Evolutionary conservation across 2,888 invertebrate genomes (phyloP), one percentile per base, ranked within the genome.

Genomic region (Thyatira batis): DNA sequence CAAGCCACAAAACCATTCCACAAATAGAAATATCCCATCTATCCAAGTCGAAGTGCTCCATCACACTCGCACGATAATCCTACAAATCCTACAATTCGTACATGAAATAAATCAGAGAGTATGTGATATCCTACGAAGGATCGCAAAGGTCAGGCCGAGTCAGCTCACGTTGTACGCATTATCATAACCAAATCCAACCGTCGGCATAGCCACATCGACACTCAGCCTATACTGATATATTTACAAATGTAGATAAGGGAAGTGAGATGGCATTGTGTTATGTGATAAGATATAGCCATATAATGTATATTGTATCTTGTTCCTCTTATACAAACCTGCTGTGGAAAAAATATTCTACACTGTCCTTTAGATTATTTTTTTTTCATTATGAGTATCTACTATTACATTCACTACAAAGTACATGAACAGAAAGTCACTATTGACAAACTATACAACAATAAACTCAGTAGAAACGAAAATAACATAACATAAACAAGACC

Each of bases 141-240:
- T 45, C 51, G 28, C 48, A 51, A 55, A 56, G 56, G 55, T 58
- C 52, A 54, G 39, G 49, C 53, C 17, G 39, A 57, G 57, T 59
- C 57, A 49, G 49, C 54, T 54, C 62, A 58, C 58, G 58, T 58
- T 45, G 46, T 45, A 46, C n/a, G 53, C 48, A 60, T 63, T 63
- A 58, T 60, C 60, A 63, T 63, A 63, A 63, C 53, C 51, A 49
- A 58, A 57, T 63, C 55, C 56, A 46, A 56, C 46, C 39, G 39
- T 39, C 17, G 27, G 13, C 45, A 23, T 23, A 25, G 45, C 13
- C 25, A 46, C 45, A 46, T 45, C 20, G 21, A 45, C 45, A 48
- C 48, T 20, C 27, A 28, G 48, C 48, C 27, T 27, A 27, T 20
- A 20, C 27, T 17, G n/a, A 46, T 27, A 13, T 39, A 39, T 39